Percentiles rank a stretch among this genome's conserved stretches.
Conservation (phyloP, 2,888 invertebrate genomes). For the Cancer borealis region DNA sequence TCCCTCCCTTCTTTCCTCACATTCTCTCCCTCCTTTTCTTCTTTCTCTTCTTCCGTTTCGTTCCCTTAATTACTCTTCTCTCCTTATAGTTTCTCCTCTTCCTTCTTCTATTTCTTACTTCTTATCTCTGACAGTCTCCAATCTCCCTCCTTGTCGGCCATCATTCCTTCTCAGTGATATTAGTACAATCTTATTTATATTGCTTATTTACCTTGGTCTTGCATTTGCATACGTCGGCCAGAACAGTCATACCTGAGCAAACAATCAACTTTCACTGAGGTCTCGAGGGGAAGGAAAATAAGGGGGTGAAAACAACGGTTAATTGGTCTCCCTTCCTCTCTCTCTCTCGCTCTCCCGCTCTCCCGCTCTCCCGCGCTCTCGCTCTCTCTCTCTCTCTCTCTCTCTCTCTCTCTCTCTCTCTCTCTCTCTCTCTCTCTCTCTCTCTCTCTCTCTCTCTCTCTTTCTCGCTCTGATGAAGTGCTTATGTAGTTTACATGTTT, state of each 20-base stretch:
- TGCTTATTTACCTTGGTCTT: slow-evolving; percentile 5
- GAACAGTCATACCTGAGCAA: slow-evolving; percentile 24
- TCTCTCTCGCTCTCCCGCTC: not conserved
- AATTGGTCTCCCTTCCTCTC: not conserved
- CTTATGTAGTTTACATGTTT: not conserved
- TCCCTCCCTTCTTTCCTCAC: not conserved
- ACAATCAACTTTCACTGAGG: slow-evolving; percentile 8
- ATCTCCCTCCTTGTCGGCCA: not conserved
- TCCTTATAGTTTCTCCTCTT: not conserved
- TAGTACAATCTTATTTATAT: slow-evolving; percentile 36
- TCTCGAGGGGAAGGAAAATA: not conserved
- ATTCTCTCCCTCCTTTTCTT: not conserved
- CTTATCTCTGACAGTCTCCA: not conserved
- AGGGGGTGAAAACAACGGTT: not conserved
- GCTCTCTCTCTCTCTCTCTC: not conserved
- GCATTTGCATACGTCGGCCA: slow-evolving; percentile 22
- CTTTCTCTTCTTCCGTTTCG: not conserved
- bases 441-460: slow-evolving; percentile 28
- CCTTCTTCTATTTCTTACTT: not conserved
- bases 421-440: slow-evolving; percentile 34
- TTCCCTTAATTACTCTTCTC: not conserved
- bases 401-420: slow-evolving; percentile 37
- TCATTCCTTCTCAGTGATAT: not conserved
- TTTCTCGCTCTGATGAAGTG: not conserved
- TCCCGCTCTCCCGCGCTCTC: not conserved